Percentiles rank a stretch among this genome's conserved stretches.
phyloP scores from a whole-genome alignment of 64 coral and sea anemone genomes.

The Pachyseris speciosa region DNA sequence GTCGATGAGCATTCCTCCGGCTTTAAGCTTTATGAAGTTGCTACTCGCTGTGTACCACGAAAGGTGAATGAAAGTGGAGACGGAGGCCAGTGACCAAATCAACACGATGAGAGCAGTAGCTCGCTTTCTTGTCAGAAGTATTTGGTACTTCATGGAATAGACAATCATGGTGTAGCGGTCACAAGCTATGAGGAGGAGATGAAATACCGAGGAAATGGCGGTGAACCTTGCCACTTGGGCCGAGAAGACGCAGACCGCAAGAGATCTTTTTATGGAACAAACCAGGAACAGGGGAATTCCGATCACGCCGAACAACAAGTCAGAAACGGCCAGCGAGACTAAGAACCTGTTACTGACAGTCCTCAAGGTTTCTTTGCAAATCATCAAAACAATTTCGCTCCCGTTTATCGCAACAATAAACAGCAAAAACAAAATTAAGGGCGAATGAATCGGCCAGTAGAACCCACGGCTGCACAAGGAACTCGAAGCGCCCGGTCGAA shows the following conservation, averaged over 20 bases:
- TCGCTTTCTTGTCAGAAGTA: neutral
- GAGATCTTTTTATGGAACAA: neutral
- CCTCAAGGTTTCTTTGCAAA: constrained; percentile 20
- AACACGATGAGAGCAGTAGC: neutral
- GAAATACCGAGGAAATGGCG: constrained; percentile 53
- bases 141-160: constrained; percentile 19
- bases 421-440: constrained; percentile 11
- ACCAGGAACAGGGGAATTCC: constrained; percentile 40
- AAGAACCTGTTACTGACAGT: constrained; percentile 39
- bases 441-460: constrained; percentile 10
- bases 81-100: neutral
- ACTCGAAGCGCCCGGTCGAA: neutral
- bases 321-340: constrained; percentile 21
- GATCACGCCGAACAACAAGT: constrained; percentile 37
- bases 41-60: neutral
- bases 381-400: constrained; percentile 34
- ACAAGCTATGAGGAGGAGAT: constrained; percentile 50
- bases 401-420: constrained; percentile 16
- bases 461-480: constrained; percentile 4
- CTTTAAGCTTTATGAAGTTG: neutral
- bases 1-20: neutral
- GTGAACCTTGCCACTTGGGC: constrained; percentile 18
- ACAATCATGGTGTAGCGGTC: constrained; percentile 56
- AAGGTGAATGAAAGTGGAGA: neutral
- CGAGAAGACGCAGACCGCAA: constrained; percentile 8